Conservation (phyloP, 2,797 vertebrate genomes). For the Heterohyrax brucei region DNA sequence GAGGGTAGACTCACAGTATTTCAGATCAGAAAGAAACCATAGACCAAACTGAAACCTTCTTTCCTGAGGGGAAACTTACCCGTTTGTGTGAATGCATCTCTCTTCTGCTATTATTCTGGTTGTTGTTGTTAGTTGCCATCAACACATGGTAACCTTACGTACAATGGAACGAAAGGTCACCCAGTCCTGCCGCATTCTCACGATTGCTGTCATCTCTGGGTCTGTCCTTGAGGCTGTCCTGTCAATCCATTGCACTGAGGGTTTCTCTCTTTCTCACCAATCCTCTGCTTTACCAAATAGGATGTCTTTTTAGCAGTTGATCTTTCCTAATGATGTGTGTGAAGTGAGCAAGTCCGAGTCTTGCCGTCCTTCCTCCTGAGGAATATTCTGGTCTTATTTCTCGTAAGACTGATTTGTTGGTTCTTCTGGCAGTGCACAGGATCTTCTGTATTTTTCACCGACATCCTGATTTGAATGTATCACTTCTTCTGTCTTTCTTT, state of each 20-base stretch:
- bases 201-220: neutral
- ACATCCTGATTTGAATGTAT: neutral
- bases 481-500: neutral
- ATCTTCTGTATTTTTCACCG: neutral
- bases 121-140: neutral
- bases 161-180: neutral
- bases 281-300: neutral
- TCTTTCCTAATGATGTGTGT: neutral
- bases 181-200: too few relatives aligned
- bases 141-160: neutral
- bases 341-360: neutral
- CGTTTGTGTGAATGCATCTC: rapidly evolving
- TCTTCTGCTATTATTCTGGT: neutral
- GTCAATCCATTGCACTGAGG: neutral
- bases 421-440: neutral
- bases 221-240: neutral
- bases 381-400: neutral
- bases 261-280: neutral
- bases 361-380: neutral
- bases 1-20: neutral
- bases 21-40: neutral
- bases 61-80: neutral
- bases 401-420: neutral
- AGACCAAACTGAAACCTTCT: neutral
- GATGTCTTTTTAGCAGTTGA: neutral